These are phyloP conservation scores for Sapayoa aenigma DNA, from an alignment of 2,113 vertebrate species.

Conservation along the genomic window DNA sequence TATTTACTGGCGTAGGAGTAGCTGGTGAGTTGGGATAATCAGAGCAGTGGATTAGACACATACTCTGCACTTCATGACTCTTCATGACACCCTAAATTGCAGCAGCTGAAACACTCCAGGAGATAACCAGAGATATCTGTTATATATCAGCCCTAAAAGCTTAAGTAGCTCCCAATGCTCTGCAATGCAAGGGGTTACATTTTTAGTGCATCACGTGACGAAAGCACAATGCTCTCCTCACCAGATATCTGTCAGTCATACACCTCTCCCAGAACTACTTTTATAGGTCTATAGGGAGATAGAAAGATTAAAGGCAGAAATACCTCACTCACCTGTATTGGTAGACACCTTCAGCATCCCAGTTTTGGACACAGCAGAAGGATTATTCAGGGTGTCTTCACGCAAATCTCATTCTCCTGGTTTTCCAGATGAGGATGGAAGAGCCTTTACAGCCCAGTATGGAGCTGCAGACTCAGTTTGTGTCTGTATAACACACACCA, in stretches of 20 bases:
- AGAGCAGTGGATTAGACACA: not conserved
- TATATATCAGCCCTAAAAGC: not conserved
- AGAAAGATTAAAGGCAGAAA: not conserved
- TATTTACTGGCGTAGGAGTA: not conserved
- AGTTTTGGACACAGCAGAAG: not conserved
- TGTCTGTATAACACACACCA: not conserved
- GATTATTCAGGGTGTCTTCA: not conserved
- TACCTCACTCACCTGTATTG: fast-evolving
- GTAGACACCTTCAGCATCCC: not conserved
- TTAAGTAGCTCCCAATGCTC: not conserved
- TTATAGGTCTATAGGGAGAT: not conserved
- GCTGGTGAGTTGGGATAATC: not conserved
- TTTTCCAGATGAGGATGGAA: not conserved
- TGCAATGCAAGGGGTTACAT: not conserved
- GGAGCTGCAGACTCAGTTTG: not conserved
- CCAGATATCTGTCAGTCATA: fast-evolving
- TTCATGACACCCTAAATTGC: not conserved
- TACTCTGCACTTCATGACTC: not conserved
- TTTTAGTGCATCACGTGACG: not conserved
- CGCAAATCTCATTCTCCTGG: fast-evolving
- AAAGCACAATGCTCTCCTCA: not conserved
- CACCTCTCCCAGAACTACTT: not conserved
- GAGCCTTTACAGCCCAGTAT: no score
- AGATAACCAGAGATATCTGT: not conserved
- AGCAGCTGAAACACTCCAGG: not conserved